phyloP scores from a whole-genome alignment of 2,797 vertebrate species.

The Xenops minutus region DNA sequence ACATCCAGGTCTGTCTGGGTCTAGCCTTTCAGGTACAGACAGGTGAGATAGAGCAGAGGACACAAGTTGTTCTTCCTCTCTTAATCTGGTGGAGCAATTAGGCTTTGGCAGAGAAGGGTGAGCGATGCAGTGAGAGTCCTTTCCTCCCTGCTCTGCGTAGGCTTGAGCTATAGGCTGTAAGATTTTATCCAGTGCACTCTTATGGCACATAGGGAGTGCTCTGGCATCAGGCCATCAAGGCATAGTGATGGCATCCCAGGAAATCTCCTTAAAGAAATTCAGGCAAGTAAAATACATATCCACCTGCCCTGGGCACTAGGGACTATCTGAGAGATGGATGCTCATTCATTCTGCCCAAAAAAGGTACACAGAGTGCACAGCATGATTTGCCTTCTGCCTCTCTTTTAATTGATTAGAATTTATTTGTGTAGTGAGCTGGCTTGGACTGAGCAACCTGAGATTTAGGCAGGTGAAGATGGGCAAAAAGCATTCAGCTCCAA shows the following conservation, averaged over 20 bases:
- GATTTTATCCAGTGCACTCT: background rate
- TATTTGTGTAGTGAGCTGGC: background rate
- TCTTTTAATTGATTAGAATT: background rate
- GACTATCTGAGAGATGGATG: background rate
- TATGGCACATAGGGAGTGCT: background rate
- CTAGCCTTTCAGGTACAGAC: background rate
- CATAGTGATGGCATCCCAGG: background rate
- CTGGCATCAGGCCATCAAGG: background rate
- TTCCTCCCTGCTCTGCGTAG: background rate
- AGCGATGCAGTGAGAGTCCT: background rate
- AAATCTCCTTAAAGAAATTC: background rate
- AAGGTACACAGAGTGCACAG: background rate
- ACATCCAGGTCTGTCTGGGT: background rate
- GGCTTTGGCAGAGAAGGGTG: background rate
- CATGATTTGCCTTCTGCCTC: background rate
- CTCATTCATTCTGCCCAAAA: background rate
- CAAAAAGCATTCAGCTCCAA: background rate
- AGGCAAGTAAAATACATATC: background rate
- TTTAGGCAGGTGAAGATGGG: background rate
- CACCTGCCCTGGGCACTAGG: background rate
- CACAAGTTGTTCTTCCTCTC: background rate
- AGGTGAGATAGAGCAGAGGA: background rate
- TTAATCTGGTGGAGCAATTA: constrained; percentile 12
- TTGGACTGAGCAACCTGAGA: background rate
- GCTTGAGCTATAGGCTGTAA: background rate